A percentile compares a stretch with the other conserved stretches of the same genome.
These are phyloP conservation scores for Drosophila arawakana DNA, from an alignment of 1,140 invertebrate species.

Conservation along the genomic window DNA sequence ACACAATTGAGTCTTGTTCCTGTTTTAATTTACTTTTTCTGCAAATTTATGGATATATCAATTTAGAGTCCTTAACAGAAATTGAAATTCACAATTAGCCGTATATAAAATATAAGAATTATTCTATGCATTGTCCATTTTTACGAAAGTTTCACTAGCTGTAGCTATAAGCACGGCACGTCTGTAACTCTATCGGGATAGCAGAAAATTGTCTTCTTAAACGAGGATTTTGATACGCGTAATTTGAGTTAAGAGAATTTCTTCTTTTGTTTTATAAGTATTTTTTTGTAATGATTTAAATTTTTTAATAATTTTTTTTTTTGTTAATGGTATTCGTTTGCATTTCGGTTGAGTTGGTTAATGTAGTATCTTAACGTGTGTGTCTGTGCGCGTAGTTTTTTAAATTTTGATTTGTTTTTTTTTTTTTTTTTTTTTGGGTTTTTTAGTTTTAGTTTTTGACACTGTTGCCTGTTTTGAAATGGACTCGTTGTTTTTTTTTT, in stretches of 20 bases:
- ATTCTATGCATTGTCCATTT: conserved; percentile 60
- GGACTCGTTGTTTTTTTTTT: conserved; percentile 25
- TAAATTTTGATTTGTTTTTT: conserved; percentile 34
- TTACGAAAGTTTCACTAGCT: conserved; percentile 62
- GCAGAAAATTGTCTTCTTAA: conserved; percentile 23
- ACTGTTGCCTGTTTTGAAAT: conserved; percentile 41
- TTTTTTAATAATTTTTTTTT: conserved; percentile 35
- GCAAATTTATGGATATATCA: conserved; percentile 53
- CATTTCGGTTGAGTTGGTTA: conserved; percentile 66
- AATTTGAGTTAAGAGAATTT: conserved; percentile 42
- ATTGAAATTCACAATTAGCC: conserved; percentile 48
- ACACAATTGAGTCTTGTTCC: conserved; percentile 71
- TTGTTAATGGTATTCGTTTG: conserved; percentile 71
- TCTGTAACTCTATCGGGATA: conserved; percentile 48
- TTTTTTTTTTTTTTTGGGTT: conserved; percentile 21
- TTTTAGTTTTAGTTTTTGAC: conserved; percentile 35
- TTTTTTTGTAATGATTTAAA: conserved; percentile 31
- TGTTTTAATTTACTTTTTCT: conserved; percentile 63
- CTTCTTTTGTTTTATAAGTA: conserved; percentile 38
- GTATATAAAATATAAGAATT: conserved; percentile 60
- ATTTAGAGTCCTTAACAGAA: conserved; percentile 44
- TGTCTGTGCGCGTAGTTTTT: conserved; percentile 32
- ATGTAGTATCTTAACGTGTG: conserved; percentile 33
- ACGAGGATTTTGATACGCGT: conserved; percentile 48
- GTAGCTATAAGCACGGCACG: conserved; percentile 59